Evolutionary conservation across 1,140 invertebrate species (phyloP), one percentile per base, ranked within the genome.

Genomic region (Conus betulinus): DNA sequence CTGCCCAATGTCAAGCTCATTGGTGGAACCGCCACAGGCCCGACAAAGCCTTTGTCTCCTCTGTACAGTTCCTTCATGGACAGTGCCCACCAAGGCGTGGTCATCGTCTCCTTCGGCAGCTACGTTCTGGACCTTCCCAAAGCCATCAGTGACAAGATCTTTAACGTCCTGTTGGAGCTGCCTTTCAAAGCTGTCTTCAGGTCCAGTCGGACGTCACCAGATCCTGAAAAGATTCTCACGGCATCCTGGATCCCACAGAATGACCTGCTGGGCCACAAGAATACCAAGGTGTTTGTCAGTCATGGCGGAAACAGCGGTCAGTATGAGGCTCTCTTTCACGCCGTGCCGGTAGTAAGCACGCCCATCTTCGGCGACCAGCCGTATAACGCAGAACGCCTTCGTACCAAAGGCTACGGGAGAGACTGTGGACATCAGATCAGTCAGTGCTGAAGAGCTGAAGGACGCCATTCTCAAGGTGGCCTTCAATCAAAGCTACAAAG

Each of bases 301-400:
- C 97, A 98, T 91, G 97, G 96, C 27, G 97, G 97, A 0, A 96
- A 97, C 55, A 96, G 97, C 92, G 97, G 97, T n/a, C 96, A 96
- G 3, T 97, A 97, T 25, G 39, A 93, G 83, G 96, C 97, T 13
- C 96, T 97, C 79, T 96, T 97, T 91, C 97, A 96, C 91, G 97
- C 96, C 10, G 97, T 98, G 5, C 97, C 97, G 0, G 96, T 97
- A 67, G 94, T 98, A 8, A 96, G 96, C n/a, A 96, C 97, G n/a
- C 97, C 97, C 15, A 94, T 97, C 87, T 96, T 96, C 86, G 97
- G 96, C 2, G 97, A 97, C 91, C 97, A 97, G 91, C 91, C 90
- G 10, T 94, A 94, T 13, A 96, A 96, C 92, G 90, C 94, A 6
- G 88, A 91, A 11, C 91, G 93, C 60, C 90, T 95, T 88, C 89